Percentiles rank a stretch among this genome's conserved stretches.
Evolutionary conservation across 2,797 vertebrate genomes (phyloP).

Genomic region (Aratinga solstitialis): DNA sequence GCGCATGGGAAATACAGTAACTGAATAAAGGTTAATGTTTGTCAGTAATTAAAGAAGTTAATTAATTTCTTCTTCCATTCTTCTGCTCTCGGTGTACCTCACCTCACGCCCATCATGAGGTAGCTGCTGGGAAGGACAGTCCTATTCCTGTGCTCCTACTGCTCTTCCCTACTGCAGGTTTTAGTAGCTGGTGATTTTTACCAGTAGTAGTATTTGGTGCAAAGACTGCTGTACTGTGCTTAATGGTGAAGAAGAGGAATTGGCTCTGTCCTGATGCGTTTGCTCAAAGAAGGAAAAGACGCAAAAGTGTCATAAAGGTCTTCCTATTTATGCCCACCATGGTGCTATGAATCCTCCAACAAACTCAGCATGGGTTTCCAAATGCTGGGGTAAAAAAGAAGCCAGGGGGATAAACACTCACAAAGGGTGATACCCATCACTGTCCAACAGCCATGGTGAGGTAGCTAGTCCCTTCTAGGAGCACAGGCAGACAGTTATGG

Average conservation of each 20-base stretch:
- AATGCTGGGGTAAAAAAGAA: neutral
- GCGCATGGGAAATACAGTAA: neutral
- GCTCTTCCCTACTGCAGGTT: neutral
- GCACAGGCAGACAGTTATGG: accelerated
- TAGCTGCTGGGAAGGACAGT: neutral
- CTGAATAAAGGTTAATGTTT: neutral
- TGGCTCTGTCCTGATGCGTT: neutral
- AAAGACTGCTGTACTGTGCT: neutral
- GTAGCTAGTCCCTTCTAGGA: neutral
- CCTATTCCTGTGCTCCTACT: neutral
- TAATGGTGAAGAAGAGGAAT: slow-evolving; percentile 2
- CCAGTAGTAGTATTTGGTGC: neutral
- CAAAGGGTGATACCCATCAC: neutral
- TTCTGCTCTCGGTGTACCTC: neutral
- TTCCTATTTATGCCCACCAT: neutral
- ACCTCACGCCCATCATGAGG: neutral
- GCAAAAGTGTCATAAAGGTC: neutral
- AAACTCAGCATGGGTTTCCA: neutral
- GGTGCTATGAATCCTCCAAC: neutral
- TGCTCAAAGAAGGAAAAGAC: neutral
- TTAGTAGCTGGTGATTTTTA: neutral
- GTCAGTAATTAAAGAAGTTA: neutral
- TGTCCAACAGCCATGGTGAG: neutral
- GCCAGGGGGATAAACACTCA: neutral
- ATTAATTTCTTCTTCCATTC: neutral